These are phyloP conservation scores for Eupithecia pulchellata DNA, from an alignment of 2,888 invertebrate genomes.

Conservation along the genomic window DNA sequence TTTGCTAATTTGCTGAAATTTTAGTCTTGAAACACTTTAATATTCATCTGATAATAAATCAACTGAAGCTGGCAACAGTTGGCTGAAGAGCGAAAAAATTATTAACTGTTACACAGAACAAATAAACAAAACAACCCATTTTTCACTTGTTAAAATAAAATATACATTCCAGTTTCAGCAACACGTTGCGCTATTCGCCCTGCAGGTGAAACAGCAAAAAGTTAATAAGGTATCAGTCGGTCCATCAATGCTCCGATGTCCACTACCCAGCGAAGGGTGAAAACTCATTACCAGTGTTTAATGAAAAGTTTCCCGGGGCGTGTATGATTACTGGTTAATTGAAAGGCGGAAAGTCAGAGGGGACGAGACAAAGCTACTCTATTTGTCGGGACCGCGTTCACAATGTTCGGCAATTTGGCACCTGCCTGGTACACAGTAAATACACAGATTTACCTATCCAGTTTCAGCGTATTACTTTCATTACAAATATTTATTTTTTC, in stretches of 20 bases:
- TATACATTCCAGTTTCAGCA: constrained; percentile 49
- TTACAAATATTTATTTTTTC: too few species aligned
- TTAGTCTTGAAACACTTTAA: background rate
- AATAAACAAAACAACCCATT: background rate
- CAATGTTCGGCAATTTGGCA: constrained; percentile 41
- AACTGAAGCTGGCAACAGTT: constrained; percentile 4
- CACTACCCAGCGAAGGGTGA: constrained; percentile 80
- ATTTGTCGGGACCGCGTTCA: constrained; percentile 58
- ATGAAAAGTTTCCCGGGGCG: constrained; percentile 81
- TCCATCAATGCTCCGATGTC: constrained; percentile 76
- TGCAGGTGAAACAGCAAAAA: constrained; percentile 65
- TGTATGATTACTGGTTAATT: constrained; percentile 85
- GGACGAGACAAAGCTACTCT: constrained; percentile 69
- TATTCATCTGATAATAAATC: background rate
- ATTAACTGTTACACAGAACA: background rate
- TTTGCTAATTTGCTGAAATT: background rate
- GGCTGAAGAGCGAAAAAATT: background rate
- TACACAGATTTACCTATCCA: background rate
- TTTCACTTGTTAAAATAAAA: background rate
- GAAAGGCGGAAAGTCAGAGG: constrained; percentile 80
- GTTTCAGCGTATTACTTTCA: background rate
- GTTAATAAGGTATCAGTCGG: constrained; percentile 65
- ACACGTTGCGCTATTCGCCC: constrained; percentile 62
- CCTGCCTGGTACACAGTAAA: constrained; percentile 12
- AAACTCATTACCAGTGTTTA: constrained; percentile 83